phyloP scores from a whole-genome alignment of 2,113 vertebrate genomes.

The Cyanoderma ruficeps region DNA sequence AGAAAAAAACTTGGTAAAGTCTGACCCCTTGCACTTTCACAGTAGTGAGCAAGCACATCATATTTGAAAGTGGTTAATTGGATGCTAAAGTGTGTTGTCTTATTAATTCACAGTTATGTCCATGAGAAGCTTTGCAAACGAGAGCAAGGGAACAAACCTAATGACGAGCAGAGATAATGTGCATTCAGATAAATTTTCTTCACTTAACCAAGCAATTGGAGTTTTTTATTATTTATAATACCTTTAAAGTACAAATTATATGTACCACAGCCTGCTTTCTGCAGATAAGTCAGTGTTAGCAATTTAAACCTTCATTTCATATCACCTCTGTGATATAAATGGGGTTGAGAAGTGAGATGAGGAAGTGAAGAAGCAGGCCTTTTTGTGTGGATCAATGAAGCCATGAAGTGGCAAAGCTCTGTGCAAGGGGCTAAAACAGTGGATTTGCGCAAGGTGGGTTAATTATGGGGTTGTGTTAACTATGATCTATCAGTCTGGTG shows the following conservation, averaged over 20 bases:
- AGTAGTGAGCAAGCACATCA: background rate
- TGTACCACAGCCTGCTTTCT: background rate
- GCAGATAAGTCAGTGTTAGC: background rate
- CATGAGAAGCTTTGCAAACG: background rate
- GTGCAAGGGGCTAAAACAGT: background rate
- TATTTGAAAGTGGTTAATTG: background rate
- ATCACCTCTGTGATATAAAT: background rate
- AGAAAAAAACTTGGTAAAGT: background rate
- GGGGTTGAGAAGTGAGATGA: background rate
- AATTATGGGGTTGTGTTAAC: background rate
- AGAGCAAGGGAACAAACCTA: conserved; percentile 4
- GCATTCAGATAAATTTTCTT: background rate
- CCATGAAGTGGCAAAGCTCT: background rate
- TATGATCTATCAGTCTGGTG: background rate
- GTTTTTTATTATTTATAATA: conserved; percentile 6
- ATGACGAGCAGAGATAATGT: background rate
- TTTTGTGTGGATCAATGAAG: background rate
- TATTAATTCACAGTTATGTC: background rate
- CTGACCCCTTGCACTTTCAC: conserved; percentile 23
- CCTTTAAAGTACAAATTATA: background rate
- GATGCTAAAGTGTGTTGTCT: background rate
- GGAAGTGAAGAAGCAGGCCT: background rate
- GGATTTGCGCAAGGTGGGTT: background rate
- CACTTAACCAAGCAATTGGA: background rate
- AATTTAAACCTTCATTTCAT: background rate